Conservation (phyloP, 2,888 invertebrate species). For the Thumatha senex region DNA sequence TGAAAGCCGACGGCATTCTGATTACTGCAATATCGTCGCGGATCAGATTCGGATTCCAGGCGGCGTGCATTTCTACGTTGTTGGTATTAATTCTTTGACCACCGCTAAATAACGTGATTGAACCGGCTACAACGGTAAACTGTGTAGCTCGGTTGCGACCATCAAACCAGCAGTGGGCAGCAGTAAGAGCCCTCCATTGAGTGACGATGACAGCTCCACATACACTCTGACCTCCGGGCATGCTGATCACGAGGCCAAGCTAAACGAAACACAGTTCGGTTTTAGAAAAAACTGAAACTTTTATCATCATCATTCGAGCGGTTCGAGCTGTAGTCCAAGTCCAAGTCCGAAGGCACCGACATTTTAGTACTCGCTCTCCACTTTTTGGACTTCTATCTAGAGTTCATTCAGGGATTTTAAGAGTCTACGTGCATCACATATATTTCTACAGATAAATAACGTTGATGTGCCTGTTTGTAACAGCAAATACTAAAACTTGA, state of each 20-base stretch:
- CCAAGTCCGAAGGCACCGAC: no score
- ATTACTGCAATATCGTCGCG: background rate
- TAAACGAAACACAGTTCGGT: background rate
- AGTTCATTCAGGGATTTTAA: no score
- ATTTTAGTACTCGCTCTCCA: no score
- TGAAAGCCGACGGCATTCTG: background rate
- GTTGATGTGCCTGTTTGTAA: no score
- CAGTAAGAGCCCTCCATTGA: background rate
- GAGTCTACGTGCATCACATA: no score
- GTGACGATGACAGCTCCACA: slow-evolving; percentile 1
- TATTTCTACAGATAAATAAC: no score
- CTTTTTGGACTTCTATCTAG: no score
- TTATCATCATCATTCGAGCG: no score
- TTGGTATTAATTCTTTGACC: background rate
- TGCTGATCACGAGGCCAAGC: background rate
- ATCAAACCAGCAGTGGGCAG: slow-evolving; percentile 11
- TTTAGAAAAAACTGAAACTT: no score
- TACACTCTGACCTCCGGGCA: background rate
- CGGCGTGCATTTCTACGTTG: background rate
- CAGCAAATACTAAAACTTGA: no score
- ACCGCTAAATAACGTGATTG: background rate
- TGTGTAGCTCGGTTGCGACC: background rate
- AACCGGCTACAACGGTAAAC: slow-evolving; percentile 1
- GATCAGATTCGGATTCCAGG: slow-evolving; percentile 1
- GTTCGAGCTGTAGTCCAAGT: no score